Base-by-base conservation (phyloP, 2,797 vertebrate genomes). In the Taenioides sp. region DNA sequence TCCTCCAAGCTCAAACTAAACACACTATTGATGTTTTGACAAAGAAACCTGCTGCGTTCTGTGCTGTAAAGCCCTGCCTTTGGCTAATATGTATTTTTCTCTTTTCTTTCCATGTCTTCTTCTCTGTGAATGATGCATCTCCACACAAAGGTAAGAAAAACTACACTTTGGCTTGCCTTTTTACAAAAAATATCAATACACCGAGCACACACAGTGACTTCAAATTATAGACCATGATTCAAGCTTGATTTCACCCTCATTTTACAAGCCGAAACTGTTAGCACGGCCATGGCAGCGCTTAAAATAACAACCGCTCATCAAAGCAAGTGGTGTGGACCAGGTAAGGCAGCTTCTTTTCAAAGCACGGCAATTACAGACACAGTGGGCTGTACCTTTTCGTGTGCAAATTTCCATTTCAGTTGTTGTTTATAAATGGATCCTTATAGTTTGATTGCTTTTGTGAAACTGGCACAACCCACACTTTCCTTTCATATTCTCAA, bases 71-170 rank as follows among this genome's bases (percentile, higher is more conserved):
- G 66, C 77, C 60, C 65, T 81, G 73, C 72, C 71, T 10, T 1
- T 63, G 52, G 76, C 79, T 88, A 84, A 91, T 49, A 1, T 64
- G 72, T 34, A 43, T 81, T 37, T 74, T 84, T 69, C 84, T 69
- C 67, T 63, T 85, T 70, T 86, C 81, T 88, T 80, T 67, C n/a
- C 63, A 83, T 89, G 81, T 88, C 64, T 77, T 17, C 77, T 71
- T 31, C 49, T 55, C 77, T 22, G 2, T 57, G 69, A 75, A 75
- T 43, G 62, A 72, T 74, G 69, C 27, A 4, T 52, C 70, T 59
- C 83, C 67, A 59, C 71, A 67, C 50, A 86, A 85, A 91, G 88
- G 88, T 90, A 78, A 88, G 86, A 62, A 40, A 23, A 67, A 77
- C 75, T 69, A 28, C 63, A 65, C 65, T 54, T 65, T 23, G 22